Percentiles rank a stretch among this genome's conserved stretches.
Conservation (phyloP, 2,797 vertebrate species). For the Tadarida brasiliensis region DNA sequence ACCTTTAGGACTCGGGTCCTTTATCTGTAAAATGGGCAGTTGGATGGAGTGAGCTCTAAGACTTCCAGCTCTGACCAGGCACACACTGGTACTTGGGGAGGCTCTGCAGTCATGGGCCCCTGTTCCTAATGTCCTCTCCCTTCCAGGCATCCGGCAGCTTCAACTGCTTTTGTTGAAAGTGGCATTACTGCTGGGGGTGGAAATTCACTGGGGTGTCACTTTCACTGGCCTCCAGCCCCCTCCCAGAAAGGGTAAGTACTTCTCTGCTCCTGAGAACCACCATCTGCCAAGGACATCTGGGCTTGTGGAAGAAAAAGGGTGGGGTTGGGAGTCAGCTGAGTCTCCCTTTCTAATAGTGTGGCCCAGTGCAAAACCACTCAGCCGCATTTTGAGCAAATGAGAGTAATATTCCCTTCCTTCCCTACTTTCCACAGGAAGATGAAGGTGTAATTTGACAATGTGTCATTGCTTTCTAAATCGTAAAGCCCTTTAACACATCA, state of each 20-base stretch:
- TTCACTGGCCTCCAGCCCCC: conserved; percentile 90
- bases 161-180: conserved; percentile 95
- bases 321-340: conserved; percentile 80
- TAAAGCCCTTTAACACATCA: not conserved
- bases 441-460: not conserved
- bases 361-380: not conserved
- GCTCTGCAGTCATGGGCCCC: not conserved
- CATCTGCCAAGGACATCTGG: conserved; percentile 37
- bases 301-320: conserved; percentile 27
- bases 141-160: conserved; percentile 95
- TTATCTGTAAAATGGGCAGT: not conserved
- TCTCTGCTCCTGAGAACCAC: not conserved
- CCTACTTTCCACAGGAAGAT: not conserved
- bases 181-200: conserved; percentile 95
- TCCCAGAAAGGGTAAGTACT: conserved; percentile 69
- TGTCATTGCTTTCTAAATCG: conserved; percentile 17
- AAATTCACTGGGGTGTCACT: conserved; percentile 92
- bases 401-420: not conserved
- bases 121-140: not conserved
- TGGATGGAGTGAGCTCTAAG: not conserved
- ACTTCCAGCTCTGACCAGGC: not conserved
- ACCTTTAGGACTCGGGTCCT: not conserved
- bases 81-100: not conserved
- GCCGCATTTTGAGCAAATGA: not conserved
- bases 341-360: not conserved